A percentile compares a stretch with the other conserved stretches of the same genome.
Evolutionary conservation across 2,888 invertebrate species (phyloP).

Genomic region (Lasius fuliginosus): DNA sequence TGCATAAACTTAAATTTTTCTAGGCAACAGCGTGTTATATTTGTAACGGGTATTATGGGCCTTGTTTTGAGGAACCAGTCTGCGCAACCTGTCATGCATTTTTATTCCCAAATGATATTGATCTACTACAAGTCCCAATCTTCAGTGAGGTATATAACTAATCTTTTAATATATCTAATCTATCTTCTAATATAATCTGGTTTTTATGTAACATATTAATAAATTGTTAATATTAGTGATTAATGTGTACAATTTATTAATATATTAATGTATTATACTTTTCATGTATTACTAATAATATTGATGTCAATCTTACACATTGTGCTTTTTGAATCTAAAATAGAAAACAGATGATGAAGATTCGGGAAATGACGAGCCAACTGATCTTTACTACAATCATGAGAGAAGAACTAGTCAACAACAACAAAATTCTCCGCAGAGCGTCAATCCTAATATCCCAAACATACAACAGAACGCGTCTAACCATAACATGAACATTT

Average conservation of each 20-base stretch:
- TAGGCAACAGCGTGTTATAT: constrained; percentile 92
- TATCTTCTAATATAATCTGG: not conserved
- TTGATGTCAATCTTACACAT: not conserved
- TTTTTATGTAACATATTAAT: not conserved
- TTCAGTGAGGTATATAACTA: constrained; percentile 84
- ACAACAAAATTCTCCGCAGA: constrained; percentile 80
- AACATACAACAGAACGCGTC: constrained; percentile 47
- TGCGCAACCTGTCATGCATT: constrained; percentile 97
- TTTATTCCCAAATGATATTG: constrained; percentile 93
- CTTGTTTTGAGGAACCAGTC: constrained; percentile 96
- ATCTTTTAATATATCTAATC: not conserved
- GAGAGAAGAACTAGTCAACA: constrained; percentile 86
- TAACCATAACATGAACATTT: constrained; percentile 34
- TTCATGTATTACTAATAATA: constrained; percentile 21
- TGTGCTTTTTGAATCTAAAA: constrained; percentile 22
- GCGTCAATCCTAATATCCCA: constrained; percentile 68
- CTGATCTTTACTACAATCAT: constrained; percentile 89
- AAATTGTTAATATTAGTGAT: not conserved
- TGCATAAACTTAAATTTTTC: constrained; percentile 41
- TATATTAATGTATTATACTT: not conserved
- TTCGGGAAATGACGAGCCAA: constrained; percentile 98
- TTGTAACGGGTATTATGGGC: constrained; percentile 97
- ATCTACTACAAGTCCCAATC: constrained; percentile 86
- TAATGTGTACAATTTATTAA: not conserved
- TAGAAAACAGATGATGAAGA: constrained; percentile 95